A percentile compares a stretch with the other conserved stretches of the same genome.
phyloP scores from a whole-genome alignment of 2,888 invertebrate species.

The Harpalus rufipes region DNA sequence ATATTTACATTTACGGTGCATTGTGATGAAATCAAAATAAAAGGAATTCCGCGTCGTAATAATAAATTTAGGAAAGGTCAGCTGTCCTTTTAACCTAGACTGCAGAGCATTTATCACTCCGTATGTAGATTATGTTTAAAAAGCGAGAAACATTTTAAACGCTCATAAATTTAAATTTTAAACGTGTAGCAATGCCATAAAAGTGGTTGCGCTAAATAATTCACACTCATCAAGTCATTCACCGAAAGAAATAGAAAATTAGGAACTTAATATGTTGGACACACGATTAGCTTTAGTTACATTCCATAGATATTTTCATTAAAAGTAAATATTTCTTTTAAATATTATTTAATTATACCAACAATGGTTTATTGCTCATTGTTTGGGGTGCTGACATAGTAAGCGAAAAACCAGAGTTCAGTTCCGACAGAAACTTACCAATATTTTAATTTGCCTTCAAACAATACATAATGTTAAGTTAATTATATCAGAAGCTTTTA shows the following conservation, averaged over 20 bases:
- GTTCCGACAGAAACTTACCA: too few species aligned
- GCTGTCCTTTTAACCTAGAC: not conserved
- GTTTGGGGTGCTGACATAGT: too few species aligned
- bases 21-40: not conserved
- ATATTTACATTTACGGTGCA: not conserved
- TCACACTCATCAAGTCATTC: slow-evolving; percentile 6
- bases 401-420: too few species aligned
- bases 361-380: too few species aligned
- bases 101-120: slow-evolving; percentile 17
- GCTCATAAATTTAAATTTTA: slow-evolving; percentile 33
- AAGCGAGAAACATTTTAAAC: slow-evolving; percentile 38
- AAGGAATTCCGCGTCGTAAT: not conserved
- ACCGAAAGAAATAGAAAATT: not conserved
- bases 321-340: too few species aligned
- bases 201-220: not conserved
- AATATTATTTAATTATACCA: too few species aligned
- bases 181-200: slow-evolving; percentile 18
- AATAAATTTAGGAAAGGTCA: slow-evolving; percentile 3
- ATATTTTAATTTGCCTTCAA: too few species aligned
- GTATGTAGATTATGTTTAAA: slow-evolving; percentile 44
- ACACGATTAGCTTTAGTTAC: too few species aligned
- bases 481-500: too few species aligned
- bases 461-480: too few species aligned
- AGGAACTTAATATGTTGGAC: too few species aligned
- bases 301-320: too few species aligned